Base-by-base conservation (phyloP, 2,888 invertebrate species). In the Campoplex nolae region DNA sequence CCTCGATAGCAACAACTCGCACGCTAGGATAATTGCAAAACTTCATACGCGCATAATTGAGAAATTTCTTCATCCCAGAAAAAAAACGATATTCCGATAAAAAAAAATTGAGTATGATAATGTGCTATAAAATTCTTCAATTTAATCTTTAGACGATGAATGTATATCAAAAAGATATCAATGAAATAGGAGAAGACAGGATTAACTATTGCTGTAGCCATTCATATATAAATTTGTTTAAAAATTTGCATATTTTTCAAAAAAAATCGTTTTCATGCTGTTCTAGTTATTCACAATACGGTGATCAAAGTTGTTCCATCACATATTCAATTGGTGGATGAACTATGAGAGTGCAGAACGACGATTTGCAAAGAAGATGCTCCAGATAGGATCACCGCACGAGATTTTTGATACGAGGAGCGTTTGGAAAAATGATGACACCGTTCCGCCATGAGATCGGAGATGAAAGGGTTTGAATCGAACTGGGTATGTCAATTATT, bases 381-480 rank as follows among this genome's bases (percentile, higher is more conserved):
- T 68, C 71, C 58, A 68, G 62, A 74, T 68, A 74, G 68, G 74
- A 82, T 75, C 78, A 54, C 35, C 73, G 28, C 32, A 70, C 67
- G 62, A 65, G 62, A 82, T 68, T 78, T 62, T 51, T 65, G 75
- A 65, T 65, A 82, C 74, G 75, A 82, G 75, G 84, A 75, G 54
- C 18, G 45, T 87, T 82, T 68, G 73, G 62, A 82, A 81, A 80
- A 48, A 51, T 54, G 74, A 70, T 65, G 78, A 82, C 77, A 77
- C 83, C 32, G 83, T 81, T 32, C 78, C 74, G 73, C 80, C 87
- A 78, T 87, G 81, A 85, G 76, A 85, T 88, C 65, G 56, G 67
- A 54, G 85, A 87, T 87, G 82, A 84, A 78, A 74, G 56, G 70
- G 82, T 82, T 73, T 85, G 75, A 87, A 88, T 88, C 82, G 56